Evolutionary conservation across 2,888 invertebrate genomes (phyloP), one percentile per base, ranked within the genome.

Genomic region (Opisthograptis luteolata): DNA sequence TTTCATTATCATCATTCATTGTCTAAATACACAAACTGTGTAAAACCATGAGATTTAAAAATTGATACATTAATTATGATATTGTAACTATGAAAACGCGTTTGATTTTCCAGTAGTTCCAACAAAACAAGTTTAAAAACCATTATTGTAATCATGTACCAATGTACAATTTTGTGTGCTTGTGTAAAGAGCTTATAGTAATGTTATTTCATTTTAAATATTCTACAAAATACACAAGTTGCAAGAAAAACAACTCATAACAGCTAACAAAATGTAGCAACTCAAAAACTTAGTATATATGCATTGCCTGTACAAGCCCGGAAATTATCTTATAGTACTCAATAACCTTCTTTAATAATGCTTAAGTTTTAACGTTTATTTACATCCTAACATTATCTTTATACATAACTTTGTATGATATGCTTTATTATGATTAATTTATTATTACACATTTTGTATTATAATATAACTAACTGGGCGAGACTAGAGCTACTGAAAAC

Each of bases 341-440:
- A 22, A 12, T 2, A 19, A 47, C 42, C 13, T 44, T 30, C 19
- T 25, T 50, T 39, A 36, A 32, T 31, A 32, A 31, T 13, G 10
- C n/a, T 49, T 34, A 24, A 10, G 28, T 43, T 22, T 17, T 42
- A 43, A 32, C 34, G 31, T 40, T 35, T 63, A 65, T 62, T 39
- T 61, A 61, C 58, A 63, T 30, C 48, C 52, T 44, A 30, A 14
- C 1, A 32, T 42, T 35, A 34, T 32, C 30, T 44, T 65, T 67
- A 74, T 74, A 76, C 66, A 72, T 69, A 71, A 63, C 59, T 64
- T 65, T 84, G 43, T 60, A 55, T 60, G 87, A 86, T 87, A 87
- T 87, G 86, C 84, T 76, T 85, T 73, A 66, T 67, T 77, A 78
- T 73, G 66, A 73, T 78, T 75, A 73, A 40, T 49, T n/a, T 65